A percentile compares a stretch with the other conserved stretches of the same genome.
Evolutionary conservation across 2,113 vertebrate genomes (phyloP).

Genomic region (Scalopus aquaticus): DNA sequence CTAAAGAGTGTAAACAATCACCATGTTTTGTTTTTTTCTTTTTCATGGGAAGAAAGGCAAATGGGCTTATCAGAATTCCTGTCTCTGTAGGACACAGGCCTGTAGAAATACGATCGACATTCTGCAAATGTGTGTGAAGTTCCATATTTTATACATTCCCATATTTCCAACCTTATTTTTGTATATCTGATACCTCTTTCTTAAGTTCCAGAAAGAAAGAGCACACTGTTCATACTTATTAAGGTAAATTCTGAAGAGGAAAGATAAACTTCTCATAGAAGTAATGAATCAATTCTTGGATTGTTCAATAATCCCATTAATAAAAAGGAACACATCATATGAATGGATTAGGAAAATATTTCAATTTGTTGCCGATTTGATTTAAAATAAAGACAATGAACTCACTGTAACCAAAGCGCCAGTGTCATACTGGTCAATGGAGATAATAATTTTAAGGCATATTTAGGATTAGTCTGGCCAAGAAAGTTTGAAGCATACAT

Average conservation of each 20-base stretch:
- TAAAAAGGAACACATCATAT: neutral
- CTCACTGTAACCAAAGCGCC: neutral
- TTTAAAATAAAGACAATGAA: neutral
- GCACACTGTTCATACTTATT: neutral
- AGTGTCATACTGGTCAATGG: neutral
- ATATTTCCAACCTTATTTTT: neutral
- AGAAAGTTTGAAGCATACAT: slow-evolving; percentile 6
- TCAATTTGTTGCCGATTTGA: neutral
- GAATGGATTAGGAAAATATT: neutral
- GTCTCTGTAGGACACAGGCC: neutral
- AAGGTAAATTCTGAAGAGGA: neutral
- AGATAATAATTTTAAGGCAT: neutral
- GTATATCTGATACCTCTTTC: neutral
- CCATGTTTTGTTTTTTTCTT: neutral
- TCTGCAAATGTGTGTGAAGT: neutral
- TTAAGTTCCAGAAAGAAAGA: neutral
- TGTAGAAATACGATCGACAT: neutral
- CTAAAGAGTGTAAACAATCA: neutral
- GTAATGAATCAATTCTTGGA: neutral
- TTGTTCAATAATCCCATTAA: neutral
- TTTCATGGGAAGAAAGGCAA: neutral
- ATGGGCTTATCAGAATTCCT: neutral
- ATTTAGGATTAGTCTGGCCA: neutral
- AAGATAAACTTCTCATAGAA: neutral
- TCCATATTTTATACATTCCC: neutral